Conservation (phyloP, 2,888 invertebrate genomes). For the Himalopsyche japonica region DNA sequence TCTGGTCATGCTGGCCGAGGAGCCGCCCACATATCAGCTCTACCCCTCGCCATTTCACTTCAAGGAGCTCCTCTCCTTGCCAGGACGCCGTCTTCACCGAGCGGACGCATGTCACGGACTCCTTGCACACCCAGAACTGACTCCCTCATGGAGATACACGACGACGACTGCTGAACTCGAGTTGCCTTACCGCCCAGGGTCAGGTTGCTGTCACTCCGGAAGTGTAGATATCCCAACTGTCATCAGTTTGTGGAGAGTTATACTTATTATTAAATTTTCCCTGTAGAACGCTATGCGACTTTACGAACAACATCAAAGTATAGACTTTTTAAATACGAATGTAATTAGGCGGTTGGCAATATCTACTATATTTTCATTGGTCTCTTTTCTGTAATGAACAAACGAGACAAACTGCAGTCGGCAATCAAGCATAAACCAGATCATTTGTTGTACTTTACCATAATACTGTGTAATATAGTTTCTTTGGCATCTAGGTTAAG, state of each 20-base stretch:
- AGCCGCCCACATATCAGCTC: constrained; percentile 55
- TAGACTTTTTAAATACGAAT: no score
- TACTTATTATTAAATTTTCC: not conserved
- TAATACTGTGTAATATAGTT: no score
- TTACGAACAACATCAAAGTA: no score
- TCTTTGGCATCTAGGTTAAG: no score
- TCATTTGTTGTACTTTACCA: no score
- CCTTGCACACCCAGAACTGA: constrained; percentile 21
- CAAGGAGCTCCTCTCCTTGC: constrained; percentile 62
- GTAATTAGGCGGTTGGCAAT: no score
- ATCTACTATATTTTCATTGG: no score
- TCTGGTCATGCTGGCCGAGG: constrained; percentile 65
- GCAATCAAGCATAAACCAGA: no score
- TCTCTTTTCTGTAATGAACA: no score
- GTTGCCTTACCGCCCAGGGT: not conserved
- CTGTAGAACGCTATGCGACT: no score
- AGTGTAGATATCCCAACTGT: not conserved
- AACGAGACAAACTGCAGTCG: no score
- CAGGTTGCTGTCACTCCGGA: not conserved
- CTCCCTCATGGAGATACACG: constrained; percentile 31
- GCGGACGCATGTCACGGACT: not conserved
- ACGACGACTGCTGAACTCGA: constrained; percentile 30
- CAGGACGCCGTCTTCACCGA: constrained; percentile 43
- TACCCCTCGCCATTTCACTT: constrained; percentile 76
- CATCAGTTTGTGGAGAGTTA: not conserved